phyloP scores from a whole-genome alignment of 1,140 invertebrate genomes.

The Pseudomyrmex concolor region DNA sequence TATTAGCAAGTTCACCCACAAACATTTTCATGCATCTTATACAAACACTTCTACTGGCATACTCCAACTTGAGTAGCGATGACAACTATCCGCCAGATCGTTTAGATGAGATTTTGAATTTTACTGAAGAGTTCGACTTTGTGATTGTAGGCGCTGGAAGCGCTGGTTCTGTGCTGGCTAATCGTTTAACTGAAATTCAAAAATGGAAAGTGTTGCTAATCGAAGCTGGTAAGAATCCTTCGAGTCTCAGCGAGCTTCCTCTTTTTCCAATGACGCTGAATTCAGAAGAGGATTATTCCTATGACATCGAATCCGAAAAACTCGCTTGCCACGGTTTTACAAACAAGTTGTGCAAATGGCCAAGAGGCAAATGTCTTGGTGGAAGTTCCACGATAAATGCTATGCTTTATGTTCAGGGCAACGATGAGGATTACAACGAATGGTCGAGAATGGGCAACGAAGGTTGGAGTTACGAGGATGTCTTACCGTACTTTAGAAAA shows the following conservation, averaged over 20 bases:
- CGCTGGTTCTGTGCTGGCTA: conserved; percentile 88
- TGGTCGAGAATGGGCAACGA: conserved; percentile 87
- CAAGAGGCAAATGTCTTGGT: conserved; percentile 90
- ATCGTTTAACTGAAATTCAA: conserved; percentile 85
- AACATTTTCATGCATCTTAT: conserved; percentile 82
- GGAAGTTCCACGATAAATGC: conserved; percentile 92
- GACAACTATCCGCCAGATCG: conserved; percentile 82
- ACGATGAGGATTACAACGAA: conserved; percentile 88
- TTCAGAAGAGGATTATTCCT: conserved; percentile 88
- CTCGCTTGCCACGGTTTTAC: conserved; percentile 85
- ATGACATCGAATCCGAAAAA: conserved; percentile 86
- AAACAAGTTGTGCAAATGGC: conserved; percentile 87
- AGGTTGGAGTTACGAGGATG: conserved; percentile 86
- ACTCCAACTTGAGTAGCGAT: conserved; percentile 82
- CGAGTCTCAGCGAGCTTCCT: conserved; percentile 84
- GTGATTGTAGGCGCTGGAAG: conserved; percentile 87
- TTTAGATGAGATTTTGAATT: conserved; percentile 81
- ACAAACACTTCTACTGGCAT: conserved; percentile 84
- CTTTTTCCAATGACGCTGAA: conserved; percentile 85
- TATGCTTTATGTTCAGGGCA: conserved; percentile 92
- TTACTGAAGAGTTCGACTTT: conserved; percentile 84
- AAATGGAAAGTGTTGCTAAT: conserved; percentile 85
- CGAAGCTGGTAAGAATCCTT: conserved; percentile 86
- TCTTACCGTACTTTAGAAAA: conserved; percentile 86
- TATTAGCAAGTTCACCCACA: conserved; percentile 33